Conservation (phyloP, 2,797 vertebrate species). For the Melanogrammus aeglefinus region DNA sequence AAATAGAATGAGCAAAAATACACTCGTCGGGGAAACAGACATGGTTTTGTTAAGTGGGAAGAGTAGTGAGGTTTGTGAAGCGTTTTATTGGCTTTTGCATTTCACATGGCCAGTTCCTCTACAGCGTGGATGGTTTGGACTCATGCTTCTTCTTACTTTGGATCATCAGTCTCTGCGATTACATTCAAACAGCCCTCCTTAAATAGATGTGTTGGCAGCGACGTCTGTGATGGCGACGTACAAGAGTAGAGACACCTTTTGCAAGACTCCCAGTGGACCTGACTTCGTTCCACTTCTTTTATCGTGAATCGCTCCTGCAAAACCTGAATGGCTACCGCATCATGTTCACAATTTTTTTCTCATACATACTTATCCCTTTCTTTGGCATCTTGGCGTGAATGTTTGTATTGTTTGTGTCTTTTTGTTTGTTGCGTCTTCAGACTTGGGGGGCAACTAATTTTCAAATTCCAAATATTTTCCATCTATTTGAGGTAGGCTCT, state of each 20-base stretch:
- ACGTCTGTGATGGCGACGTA: conserved; percentile 42
- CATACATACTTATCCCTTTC: background rate
- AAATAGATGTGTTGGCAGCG: conserved; percentile 47
- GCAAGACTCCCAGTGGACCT: conserved; percentile 6
- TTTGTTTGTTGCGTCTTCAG: background rate
- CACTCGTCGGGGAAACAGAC: conserved; percentile 64
- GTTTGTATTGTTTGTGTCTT: background rate
- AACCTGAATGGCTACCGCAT: background rate
- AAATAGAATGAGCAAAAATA: conserved; percentile 75
- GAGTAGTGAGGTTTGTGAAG: conserved; percentile 65
- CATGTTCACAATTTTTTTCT: background rate
- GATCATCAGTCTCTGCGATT: conserved; percentile 49
- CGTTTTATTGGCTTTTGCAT: conserved; percentile 58
- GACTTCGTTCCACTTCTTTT: background rate
- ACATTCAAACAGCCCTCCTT: conserved; percentile 38
- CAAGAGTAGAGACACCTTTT: conserved; percentile 47
- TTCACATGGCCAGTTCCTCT: conserved; percentile 44
- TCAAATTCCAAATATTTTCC: background rate
- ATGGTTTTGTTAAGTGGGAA: conserved; percentile 69
- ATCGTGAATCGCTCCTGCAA: background rate
- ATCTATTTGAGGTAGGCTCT: background rate
- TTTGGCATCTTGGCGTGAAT: background rate
- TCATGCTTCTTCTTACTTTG: conserved; percentile 19
- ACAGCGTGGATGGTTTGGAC: conserved; percentile 31
- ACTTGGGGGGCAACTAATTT: background rate